Conservation (phyloP, 2,888 invertebrate species). For the Tachina grossa region DNA sequence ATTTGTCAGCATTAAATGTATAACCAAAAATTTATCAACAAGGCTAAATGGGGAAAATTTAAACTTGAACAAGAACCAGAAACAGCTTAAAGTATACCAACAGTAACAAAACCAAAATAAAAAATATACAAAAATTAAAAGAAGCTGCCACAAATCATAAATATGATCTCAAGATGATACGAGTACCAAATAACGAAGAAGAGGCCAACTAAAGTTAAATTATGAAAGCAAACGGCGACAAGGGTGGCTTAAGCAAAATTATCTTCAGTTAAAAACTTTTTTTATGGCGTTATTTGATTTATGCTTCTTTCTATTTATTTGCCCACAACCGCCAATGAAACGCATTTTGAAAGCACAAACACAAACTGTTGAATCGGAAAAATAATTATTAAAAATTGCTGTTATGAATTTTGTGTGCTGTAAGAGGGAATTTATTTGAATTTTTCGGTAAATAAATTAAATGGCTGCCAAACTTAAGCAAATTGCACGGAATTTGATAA, state of each 20-base stretch:
- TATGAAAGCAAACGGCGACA: not conserved
- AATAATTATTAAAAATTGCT: slow-evolving; percentile 33
- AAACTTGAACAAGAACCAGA: not conserved
- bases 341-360: slow-evolving; percentile 2
- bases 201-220: slow-evolving; percentile 5
- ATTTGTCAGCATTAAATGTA: slow-evolving; percentile 55
- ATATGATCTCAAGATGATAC: slow-evolving; percentile 31
- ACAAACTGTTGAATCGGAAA: slow-evolving; percentile 50
- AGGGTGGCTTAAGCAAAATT: not conserved
- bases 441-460: not conserved
- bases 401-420: slow-evolving; percentile 5
- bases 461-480: not conserved
- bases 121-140: not conserved
- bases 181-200: not conserved
- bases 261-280: too few relatives aligned
- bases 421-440: slow-evolving; percentile 5
- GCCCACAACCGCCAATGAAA: slow-evolving; percentile 37
- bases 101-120: too few relatives aligned
- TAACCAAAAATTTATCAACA: slow-evolving; percentile 12
- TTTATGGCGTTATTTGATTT: not conserved
- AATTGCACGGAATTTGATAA: not conserved
- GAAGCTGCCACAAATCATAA: slow-evolving; percentile 20
- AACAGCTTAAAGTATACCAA: not conserved
- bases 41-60: slow-evolving; percentile 41
- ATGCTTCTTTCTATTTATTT: not conserved